phyloP scores from a whole-genome alignment of 2,113 vertebrate species.

The Paramisgurnus dabryanus region DNA sequence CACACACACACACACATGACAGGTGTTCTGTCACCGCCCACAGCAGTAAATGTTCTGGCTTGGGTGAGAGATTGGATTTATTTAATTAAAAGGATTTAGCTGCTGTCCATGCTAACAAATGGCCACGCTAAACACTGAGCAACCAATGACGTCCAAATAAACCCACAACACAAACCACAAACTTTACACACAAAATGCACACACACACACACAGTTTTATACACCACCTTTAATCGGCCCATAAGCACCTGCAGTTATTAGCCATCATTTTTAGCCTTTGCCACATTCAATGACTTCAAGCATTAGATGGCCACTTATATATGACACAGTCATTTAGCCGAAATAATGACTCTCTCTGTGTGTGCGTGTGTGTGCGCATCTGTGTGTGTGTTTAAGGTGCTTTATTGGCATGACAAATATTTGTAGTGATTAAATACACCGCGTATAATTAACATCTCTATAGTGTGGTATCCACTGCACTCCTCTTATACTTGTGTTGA shows the following conservation, averaged over 20 bases:
- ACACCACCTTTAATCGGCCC: too few relatives aligned
- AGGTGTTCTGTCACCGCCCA: conserved; percentile 33
- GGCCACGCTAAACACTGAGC: conserved; percentile 22
- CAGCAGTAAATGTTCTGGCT: conserved; percentile 52
- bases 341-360: too few relatives aligned
- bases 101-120: conserved; percentile 49
- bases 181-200: background rate
- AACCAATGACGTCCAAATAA: conserved; percentile 39
- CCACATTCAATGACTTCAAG: background rate
- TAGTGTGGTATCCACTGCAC: too few relatives aligned
- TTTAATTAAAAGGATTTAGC: conserved; percentile 53
- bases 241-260: background rate
- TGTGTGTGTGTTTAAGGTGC: too few relatives aligned
- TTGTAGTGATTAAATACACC: too few relatives aligned
- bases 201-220: background rate
- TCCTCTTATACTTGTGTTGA: too few relatives aligned
- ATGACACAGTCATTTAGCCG: too few relatives aligned
- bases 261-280: background rate
- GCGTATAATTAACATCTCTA: too few relatives aligned
- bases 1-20: background rate
- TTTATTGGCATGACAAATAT: too few relatives aligned
- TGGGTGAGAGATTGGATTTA: conserved; percentile 55
- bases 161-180: background rate
- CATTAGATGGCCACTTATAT: background rate
- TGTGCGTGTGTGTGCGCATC: too few relatives aligned